Evolutionary conservation across 2,113 vertebrate genomes (phyloP).

Genomic region (Prochilodus magdalenae): DNA sequence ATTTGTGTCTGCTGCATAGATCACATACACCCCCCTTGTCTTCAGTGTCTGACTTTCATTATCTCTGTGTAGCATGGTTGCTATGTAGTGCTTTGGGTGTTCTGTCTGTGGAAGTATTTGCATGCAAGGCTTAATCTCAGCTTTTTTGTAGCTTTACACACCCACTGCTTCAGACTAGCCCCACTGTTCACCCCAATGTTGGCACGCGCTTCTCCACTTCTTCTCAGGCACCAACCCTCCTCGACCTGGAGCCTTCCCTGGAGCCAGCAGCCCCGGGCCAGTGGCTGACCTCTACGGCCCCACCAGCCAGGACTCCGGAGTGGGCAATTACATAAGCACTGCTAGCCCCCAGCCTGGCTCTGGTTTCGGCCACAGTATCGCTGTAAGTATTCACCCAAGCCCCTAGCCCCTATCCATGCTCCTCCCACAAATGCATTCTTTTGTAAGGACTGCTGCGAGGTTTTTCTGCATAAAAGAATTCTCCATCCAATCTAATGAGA

Average conservation of each 20-base stretch:
- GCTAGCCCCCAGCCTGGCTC: conserved; percentile 79
- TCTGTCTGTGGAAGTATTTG: conserved; percentile 61
- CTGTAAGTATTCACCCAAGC: conserved; percentile 79
- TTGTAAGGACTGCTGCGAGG: not conserved
- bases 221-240: conserved; percentile 92
- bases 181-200: conserved; percentile 90
- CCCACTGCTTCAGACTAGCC: conserved; percentile 77
- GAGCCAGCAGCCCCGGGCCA: conserved; percentile 97
- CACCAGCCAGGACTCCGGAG: conserved; percentile 80
- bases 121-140: conserved; percentile 86
- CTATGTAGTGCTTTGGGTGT: conserved; percentile 76
- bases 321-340: conserved; percentile 79
- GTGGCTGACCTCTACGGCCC: conserved; percentile 82
- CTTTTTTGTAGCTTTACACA: conserved; percentile 88
- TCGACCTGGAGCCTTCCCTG: conserved; percentile 95
- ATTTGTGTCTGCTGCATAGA: conserved; percentile 24
- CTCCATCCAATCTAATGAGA: not conserved
- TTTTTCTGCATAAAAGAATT: not conserved
- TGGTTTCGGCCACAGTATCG: conserved; percentile 90
- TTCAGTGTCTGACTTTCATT: conserved; percentile 48
- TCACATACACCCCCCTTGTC: conserved; percentile 54
- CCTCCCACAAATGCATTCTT: not conserved
- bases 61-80: conserved; percentile 69
- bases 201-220: conserved; percentile 82
- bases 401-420: not conserved